A percentile compares a stretch with the other conserved stretches of the same genome.
These are phyloP conservation scores for Lepilemur septentrionalis DNA, from an alignment of 2,797 vertebrate species.

Conservation along the genomic window DNA sequence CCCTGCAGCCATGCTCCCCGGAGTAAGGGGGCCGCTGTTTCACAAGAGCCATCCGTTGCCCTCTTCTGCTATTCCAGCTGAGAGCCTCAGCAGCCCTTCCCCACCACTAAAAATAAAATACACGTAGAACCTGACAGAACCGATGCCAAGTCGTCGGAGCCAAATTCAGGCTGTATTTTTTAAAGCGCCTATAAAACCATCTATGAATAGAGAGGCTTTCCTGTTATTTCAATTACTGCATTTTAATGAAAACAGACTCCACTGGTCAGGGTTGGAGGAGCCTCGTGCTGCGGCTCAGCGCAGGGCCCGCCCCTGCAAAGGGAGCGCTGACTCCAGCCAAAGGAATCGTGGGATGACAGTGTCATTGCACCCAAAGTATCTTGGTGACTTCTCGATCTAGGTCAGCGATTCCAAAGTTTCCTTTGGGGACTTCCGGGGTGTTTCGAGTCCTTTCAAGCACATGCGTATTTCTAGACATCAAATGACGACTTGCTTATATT, in stretches of 20 bases:
- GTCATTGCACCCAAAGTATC: accelerated
- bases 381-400: background rate
- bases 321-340: background rate
- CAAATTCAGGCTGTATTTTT: background rate
- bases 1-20: background rate
- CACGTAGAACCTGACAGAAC: background rate
- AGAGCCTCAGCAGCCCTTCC: background rate
- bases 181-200: background rate
- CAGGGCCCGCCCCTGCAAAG: accelerated
- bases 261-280: background rate
- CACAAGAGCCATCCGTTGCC: background rate
- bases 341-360: accelerated
- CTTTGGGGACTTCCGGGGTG: background rate
- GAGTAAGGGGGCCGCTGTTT: background rate
- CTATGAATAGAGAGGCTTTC: background rate
- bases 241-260: background rate
- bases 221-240: background rate
- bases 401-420: background rate
- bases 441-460: background rate
- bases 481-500: too few species aligned
- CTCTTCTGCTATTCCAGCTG: background rate
- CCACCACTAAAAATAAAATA: background rate
- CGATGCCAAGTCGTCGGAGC: background rate
- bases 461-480: background rate
- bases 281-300: accelerated